phyloP scores from a whole-genome alignment of 2,888 invertebrate genomes.

The Dexiosoma caninum region DNA sequence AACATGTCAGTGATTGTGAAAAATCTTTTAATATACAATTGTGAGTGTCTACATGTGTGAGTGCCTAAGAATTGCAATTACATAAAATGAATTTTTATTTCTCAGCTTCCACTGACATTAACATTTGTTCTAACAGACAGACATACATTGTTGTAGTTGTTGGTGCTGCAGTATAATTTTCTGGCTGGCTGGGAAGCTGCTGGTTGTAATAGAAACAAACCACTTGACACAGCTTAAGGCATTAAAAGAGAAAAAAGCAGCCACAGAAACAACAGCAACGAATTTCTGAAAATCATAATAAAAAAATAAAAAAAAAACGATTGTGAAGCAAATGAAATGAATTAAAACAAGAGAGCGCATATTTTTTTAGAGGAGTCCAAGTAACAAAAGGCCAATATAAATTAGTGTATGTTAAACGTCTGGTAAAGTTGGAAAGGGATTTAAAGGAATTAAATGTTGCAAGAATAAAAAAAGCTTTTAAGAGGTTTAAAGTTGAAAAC shows the following conservation, averaged over 20 bases:
- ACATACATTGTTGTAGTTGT: not conserved
- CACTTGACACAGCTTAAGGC: constrained; percentile 44
- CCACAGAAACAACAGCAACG: constrained; percentile 24
- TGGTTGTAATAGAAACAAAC: constrained; percentile 35
- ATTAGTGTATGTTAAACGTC: not conserved
- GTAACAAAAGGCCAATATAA: constrained; percentile 18
- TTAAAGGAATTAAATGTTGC: not conserved
- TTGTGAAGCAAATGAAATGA: not conserved
- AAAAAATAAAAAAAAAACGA: not conserved
- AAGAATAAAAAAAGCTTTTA: too few species aligned
- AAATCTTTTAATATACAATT: not conserved
- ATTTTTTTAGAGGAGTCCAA: constrained; percentile 50
- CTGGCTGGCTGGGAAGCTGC: constrained; percentile 22
- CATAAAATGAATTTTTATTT: constrained; percentile 23
- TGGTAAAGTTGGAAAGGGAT: not conserved
- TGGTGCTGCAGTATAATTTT: not conserved
- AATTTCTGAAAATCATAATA: not conserved
- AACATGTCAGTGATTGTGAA: not conserved
- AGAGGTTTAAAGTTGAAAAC: too few species aligned
- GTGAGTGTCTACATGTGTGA: not conserved
- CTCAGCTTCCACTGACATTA: not conserved
- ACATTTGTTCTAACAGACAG: not conserved
- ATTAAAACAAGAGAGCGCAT: not conserved
- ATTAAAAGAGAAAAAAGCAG: not conserved
- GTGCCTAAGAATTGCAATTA: constrained; percentile 7